Base-by-base conservation (phyloP, 2,888 invertebrate genomes). In the Piscicola geometra region DNA sequence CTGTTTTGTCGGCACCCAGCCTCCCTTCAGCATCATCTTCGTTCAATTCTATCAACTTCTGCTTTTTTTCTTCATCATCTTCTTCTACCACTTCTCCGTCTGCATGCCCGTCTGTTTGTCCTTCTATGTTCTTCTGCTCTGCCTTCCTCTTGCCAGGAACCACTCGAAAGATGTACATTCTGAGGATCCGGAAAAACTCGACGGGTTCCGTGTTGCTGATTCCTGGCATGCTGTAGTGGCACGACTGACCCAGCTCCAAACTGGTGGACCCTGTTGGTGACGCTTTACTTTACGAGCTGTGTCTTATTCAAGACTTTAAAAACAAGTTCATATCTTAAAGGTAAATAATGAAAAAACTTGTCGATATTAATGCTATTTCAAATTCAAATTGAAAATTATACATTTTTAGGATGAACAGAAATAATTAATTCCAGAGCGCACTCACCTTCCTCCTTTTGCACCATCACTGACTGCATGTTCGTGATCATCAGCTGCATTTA, bases 151-250 rank as follows among this genome's bases (percentile, higher is more conserved):
- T 56, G 25, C 25, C n/a, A 25, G 60, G 60, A 0, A 30, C 64
- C 32, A 71, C 15, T 66, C 30, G 71, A 28, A 77, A 73, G 73
- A 41, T 77, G 36, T 75, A 76, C 35, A 80, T 66, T 28, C 80
- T 66, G 70, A 80, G 75, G 33, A 80, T 77, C n/a, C 80, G 73
- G 71, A 80, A 78, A 36, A 79, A 78, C 76, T 80, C 80, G 41
- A 77, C 69, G 2, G 76, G 75, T 5, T 75, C 52, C 9, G 76
- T 74, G 67, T 73, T 78, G 52, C 77, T 69, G 35, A 79, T 75
- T 50, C 79, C 78, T 3, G 79, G 79, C 56, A 77, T 76, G 67
- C 68, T 76, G 76, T 74, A 80, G 52, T 72, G 77, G 66, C 79
- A 79, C 30, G 77, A 76, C 28, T 71, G 77, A 18, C 79, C 79